Conservation (phyloP, 2,888 invertebrate genomes). For the Sminthurides aquaticus region DNA sequence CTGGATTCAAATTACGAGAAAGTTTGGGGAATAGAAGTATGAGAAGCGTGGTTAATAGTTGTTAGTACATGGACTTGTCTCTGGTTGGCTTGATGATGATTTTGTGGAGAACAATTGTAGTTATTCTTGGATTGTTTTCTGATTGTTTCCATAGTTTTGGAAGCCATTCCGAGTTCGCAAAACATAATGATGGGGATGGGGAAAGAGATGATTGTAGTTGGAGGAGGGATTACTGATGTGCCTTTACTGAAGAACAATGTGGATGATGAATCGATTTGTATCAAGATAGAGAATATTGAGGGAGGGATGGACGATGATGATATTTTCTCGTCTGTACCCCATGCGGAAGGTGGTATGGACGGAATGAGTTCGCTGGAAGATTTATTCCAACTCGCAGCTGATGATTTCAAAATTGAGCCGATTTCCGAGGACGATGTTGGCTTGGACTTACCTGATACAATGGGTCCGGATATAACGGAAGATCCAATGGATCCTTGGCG, state of each 20-base stretch:
- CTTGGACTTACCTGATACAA: constrained; percentile 24
- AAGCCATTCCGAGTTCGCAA: constrained; percentile 19
- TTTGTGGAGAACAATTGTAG: too few species aligned
- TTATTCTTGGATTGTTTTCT: constrained; percentile 3
- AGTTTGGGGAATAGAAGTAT: too few species aligned
- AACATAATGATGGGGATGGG: constrained; percentile 2
- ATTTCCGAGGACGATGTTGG: constrained; percentile 22
- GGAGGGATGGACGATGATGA: constrained; percentile 14
- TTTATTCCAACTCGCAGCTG: constrained; percentile 18
- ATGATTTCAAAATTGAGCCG: constrained; percentile 37
- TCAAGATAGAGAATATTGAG: constrained; percentile 7
- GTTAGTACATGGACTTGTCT: too few species aligned
- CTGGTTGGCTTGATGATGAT: too few species aligned
- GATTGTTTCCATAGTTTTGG: constrained; percentile 12
- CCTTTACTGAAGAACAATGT: constrained; percentile 1
- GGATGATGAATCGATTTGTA: background rate
- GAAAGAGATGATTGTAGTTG: background rate
- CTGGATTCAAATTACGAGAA: too few species aligned
- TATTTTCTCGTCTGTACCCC: constrained; percentile 13
- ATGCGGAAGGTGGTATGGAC: constrained; percentile 15
- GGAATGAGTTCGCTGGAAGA: constrained; percentile 21
- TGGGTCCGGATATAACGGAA: constrained; percentile 29
- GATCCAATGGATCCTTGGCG: constrained; percentile 41
- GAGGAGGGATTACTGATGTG: constrained; percentile 10
- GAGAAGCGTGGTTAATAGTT: too few species aligned